Conservation (phyloP, 30 jellyfish, hydroid and myxozoan species). For the Clytia hemisphaerica region DNA sequence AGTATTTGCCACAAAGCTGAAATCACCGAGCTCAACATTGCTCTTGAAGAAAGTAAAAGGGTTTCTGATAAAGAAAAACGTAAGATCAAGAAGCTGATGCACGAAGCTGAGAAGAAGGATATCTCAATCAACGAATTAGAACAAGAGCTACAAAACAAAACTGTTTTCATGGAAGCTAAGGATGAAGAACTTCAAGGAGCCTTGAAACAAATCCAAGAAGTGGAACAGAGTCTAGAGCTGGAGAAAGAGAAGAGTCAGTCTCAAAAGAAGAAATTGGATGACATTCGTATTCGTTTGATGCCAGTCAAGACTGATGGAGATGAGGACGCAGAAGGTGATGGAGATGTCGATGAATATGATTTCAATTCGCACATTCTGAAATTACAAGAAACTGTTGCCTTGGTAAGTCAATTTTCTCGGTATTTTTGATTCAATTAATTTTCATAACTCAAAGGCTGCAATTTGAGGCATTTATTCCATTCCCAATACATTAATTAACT, state of each 20-base stretch:
- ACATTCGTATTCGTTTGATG: constrained; percentile 4
- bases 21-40: background rate
- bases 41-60: constrained; percentile 1
- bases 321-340: constrained; percentile 9
- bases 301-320: background rate
- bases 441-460: no score
- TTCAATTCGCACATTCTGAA: constrained; percentile 26
- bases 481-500: no score
- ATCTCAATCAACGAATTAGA: constrained; percentile 2
- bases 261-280: constrained; percentile 17
- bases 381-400: constrained; percentile 26
- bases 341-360: constrained; percentile 9
- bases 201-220: background rate
- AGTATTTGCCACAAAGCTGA: constrained; percentile 13
- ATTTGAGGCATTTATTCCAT: no score
- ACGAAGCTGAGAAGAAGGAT: constrained; percentile 1
- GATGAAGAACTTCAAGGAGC: constrained; percentile 1
- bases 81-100: background rate
- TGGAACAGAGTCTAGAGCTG: background rate
- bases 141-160: background rate
- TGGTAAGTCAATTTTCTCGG: background rate
- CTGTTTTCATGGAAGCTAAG: background rate
- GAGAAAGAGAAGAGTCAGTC: constrained; percentile 19
- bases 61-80: constrained; percentile 3
- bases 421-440: background rate